Percentiles rank a stretch among this genome's conserved stretches.
These are phyloP conservation scores for Pelodytes ibericus DNA, from an alignment of 2,797 vertebrate genomes.

Conservation along the genomic window DNA sequence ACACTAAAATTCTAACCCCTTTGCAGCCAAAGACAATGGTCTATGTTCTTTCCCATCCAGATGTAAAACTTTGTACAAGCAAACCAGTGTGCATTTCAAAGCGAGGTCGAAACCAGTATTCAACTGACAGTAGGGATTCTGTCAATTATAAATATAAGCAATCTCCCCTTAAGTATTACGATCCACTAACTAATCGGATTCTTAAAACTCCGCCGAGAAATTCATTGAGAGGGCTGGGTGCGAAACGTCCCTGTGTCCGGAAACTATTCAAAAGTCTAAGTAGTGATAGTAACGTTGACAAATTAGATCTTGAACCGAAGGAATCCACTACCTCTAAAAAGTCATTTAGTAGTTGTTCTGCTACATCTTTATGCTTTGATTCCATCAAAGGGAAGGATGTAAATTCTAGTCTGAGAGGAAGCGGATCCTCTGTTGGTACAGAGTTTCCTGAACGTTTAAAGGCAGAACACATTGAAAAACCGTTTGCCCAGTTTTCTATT, in stretches of 20 bases:
- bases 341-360: conserved; percentile 62
- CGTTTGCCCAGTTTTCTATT: conserved; percentile 59
- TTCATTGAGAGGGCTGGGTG: conserved; percentile 60
- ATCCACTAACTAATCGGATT: conserved; percentile 79
- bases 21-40: conserved; percentile 82
- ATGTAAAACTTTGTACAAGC: conserved; percentile 65
- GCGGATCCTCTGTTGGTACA: conserved; percentile 57
- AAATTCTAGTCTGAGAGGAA: conserved; percentile 58
- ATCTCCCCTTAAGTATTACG: conserved; percentile 79
- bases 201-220: conserved; percentile 75
- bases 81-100: conserved; percentile 65
- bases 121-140: conserved; percentile 68
- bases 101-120: conserved; percentile 66
- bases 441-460: conserved; percentile 58
- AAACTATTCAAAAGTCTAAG: conserved; percentile 82
- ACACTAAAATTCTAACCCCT: conserved; percentile 79
- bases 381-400: conserved; percentile 58
- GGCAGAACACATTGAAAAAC: conserved; percentile 56
- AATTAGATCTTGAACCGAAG: conserved; percentile 58
- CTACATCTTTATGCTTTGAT: conserved; percentile 57
- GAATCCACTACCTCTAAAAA: conserved; percentile 62
- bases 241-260: conserved; percentile 69
- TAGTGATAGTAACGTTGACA: conserved; percentile 75
- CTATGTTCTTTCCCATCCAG: conserved; percentile 82
- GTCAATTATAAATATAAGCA: conserved; percentile 83